Base-by-base conservation (phyloP, 2,888 invertebrate species). In the Ophion slaviceki region DNA sequence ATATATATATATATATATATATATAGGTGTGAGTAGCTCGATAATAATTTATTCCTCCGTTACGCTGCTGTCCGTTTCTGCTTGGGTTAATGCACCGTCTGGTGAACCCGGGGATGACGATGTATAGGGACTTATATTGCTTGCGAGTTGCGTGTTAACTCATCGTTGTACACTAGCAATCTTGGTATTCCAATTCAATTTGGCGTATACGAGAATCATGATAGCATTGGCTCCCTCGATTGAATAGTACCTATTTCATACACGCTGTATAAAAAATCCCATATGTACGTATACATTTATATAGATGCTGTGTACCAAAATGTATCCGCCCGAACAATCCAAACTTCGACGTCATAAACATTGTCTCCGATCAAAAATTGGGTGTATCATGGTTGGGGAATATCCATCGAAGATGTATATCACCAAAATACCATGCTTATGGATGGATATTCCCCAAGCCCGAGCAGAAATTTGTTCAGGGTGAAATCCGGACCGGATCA, bases 11-110 rank as follows among this genome's bases (percentile, higher is more conserved):
- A 20, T 66, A 45, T 6, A 36, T 45, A 57, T 32, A 57, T 36
- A 24, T 20, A 36, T 68, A 72, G 79, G 83, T 80, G 77, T 75
- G 77, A 74, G 80, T 64, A 28, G 66, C 80, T 80, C 74, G 80
- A 83, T 74, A 74, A 86, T 83, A 86, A 83, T 86, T 80, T 86
- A 86, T 86, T 81, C 83, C 83, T 68, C 77, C 66, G 80, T 81
- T 72, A 75, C 61, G 75, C 47, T 47, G 80, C 68, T 75, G 75
- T 40, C 64, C 47, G 53, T 80, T 78, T 59, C 32, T 75, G 57
- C 67, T n/a, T 83, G 75, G 85, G 82, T 86, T 86, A 86, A 86
- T 80, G 82, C 85, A 86, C 85, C 82, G 80, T 75, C 74, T 81
- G 80, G 45, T 80, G 64, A 80, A 80, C 74, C 45, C 80, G 59